Evolutionary conservation across 2,888 invertebrate genomes (phyloP).

Genomic region (Frankliniella fusca): DNA sequence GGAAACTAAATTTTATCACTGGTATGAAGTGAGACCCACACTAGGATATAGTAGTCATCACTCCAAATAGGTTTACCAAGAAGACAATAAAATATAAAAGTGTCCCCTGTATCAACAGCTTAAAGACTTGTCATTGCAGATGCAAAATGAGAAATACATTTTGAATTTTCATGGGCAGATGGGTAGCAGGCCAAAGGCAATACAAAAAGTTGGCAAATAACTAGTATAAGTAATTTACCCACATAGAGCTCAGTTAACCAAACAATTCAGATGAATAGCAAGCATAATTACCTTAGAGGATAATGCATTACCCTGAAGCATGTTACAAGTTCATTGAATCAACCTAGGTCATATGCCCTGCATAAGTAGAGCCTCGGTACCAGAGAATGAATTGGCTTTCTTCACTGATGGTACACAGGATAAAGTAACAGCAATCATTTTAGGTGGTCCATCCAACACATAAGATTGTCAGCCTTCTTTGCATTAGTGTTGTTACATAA

Average conservation of each 20-base stretch:
- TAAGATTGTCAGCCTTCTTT: constrained; percentile 29
- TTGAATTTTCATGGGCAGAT: not conserved
- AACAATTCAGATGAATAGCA: too few species aligned
- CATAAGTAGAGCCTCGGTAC: not conserved
- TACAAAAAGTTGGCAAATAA: not conserved
- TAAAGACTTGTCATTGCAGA: not conserved
- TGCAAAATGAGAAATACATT: not conserved
- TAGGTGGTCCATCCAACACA: constrained; percentile 10
- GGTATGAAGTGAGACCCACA: not conserved
- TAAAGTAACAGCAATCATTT: constrained; percentile 19
- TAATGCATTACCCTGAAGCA: not conserved
- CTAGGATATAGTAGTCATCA: not conserved
- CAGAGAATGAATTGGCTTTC: not conserved
- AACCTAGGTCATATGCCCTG: not conserved
- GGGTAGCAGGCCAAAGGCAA: not conserved
- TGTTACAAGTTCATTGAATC: not conserved
- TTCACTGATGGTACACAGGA: not conserved
- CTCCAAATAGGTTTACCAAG: not conserved
- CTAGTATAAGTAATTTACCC: too few species aligned
- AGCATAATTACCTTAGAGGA: too few species aligned
- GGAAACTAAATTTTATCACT: constrained; percentile 6
- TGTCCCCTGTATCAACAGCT: not conserved
- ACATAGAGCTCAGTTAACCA: too few species aligned
- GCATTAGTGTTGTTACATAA: constrained; percentile 22
- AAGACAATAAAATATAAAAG: not conserved